These are phyloP conservation scores for Contarinia nasturtii DNA, from an alignment of 1,140 invertebrate genomes.

Conservation along the genomic window DNA sequence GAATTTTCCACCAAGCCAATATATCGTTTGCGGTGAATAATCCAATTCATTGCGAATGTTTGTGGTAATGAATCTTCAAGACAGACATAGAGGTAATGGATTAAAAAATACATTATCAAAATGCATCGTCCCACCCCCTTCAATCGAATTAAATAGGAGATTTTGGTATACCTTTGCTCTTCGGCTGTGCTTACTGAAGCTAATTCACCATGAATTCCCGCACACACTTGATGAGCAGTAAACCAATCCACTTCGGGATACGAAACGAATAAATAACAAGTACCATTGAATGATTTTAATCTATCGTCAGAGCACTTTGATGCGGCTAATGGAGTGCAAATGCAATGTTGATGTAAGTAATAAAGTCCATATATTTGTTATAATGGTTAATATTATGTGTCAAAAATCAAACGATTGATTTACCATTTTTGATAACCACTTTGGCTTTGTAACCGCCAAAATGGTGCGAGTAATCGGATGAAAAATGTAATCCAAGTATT, in stretches of 20 bases:
- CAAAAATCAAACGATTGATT: conserved; percentile 8
- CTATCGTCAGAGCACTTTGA: conserved; percentile 42
- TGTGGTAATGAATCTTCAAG: conserved; percentile 32
- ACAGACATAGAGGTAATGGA: no score
- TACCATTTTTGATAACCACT: conserved; percentile 44
- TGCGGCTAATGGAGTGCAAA: conserved; percentile 11
- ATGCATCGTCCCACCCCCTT: no score
- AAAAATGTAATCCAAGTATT: conserved; percentile 37
- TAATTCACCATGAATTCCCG: conserved; percentile 37
- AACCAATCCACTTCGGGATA: conserved; percentile 52
- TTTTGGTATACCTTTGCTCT: conserved; percentile 33
- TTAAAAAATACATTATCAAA: no score
- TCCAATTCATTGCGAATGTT: conserved; percentile 42
- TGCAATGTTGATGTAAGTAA: neutral
- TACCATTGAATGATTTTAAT: conserved; percentile 38
- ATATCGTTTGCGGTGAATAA: conserved; percentile 42
- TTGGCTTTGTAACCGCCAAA: conserved; percentile 47
- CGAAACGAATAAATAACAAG: conserved; percentile 50
- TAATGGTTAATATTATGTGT: neutral
- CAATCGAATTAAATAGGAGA: no score
- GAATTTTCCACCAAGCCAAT: conserved; percentile 39
- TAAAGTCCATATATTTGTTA: neutral
- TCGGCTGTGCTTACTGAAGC: conserved; percentile 37
- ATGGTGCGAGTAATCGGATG: conserved; percentile 49
- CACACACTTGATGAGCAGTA: conserved; percentile 50